Evolutionary conservation across 1,140 invertebrate species (phyloP).

Genomic region (Bombyx mandarina): DNA sequence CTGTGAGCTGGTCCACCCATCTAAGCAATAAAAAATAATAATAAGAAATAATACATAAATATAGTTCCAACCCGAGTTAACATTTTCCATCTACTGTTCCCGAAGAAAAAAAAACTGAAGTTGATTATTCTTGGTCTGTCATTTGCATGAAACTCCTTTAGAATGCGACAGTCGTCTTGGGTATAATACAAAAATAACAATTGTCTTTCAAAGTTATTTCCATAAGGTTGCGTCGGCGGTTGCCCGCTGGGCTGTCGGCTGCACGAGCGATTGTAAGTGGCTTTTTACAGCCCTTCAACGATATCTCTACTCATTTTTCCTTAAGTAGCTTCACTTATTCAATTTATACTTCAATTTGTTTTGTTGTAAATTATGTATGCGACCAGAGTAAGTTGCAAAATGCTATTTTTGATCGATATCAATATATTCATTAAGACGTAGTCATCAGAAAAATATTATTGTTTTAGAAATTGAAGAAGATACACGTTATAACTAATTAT

Average conservation of each 20-base stretch:
- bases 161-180: neutral
- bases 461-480: no score
- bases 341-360: neutral
- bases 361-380: no score
- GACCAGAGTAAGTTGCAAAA: no score
- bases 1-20: no score
- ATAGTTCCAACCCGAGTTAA: no score
- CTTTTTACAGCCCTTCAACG: slow-evolving; percentile 16
- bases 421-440: no score
- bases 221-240: slow-evolving; percentile 15
- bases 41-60: no score
- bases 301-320: slow-evolving; percentile 13
- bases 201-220: slow-evolving; percentile 8
- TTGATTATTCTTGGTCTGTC: slow-evolving; percentile 4
- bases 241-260: slow-evolving; percentile 16
- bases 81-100: no score
- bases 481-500: no score
- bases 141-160: slow-evolving; percentile 3
- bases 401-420: no score
- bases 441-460: no score
- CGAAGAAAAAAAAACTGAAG: neutral
- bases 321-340: slow-evolving; percentile 22
- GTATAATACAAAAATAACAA: neutral
- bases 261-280: slow-evolving; percentile 7
- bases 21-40: no score